Evolutionary conservation across 2,888 invertebrate genomes (phyloP).

Genomic region (Ceramica pisi): DNA sequence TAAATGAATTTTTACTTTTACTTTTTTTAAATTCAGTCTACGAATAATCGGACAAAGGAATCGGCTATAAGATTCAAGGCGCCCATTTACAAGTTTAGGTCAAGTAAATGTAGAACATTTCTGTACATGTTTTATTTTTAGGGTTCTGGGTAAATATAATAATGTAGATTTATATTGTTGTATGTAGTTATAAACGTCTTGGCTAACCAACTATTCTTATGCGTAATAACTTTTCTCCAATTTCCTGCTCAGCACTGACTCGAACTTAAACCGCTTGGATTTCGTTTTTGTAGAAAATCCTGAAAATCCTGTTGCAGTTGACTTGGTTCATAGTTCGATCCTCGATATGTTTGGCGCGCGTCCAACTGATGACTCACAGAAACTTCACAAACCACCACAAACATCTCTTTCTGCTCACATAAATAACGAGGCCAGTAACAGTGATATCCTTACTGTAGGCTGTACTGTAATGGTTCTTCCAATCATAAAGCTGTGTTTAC

Average conservation of each 20-base stretch:
- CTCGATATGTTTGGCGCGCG: neutral
- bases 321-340: neutral
- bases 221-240: too few species aligned
- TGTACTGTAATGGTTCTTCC: too few species aligned
- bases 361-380: too few species aligned
- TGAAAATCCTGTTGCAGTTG: neutral
- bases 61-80: too few species aligned
- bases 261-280: neutral
- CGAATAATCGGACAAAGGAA: too few species aligned
- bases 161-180: neutral
- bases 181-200: neutral
- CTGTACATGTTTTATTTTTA: neutral
- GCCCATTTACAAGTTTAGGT: too few species aligned
- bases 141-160: neutral
- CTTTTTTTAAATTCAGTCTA: too few species aligned
- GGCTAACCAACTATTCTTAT: too few species aligned
- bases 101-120: too few species aligned
- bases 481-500: too few species aligned
- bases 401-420: neutral
- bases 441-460: neutral
- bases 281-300: neutral
- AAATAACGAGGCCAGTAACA: neutral
- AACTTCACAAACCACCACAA: too few species aligned
- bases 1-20: too few species aligned
- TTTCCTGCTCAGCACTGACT: neutral